Evolutionary conservation across 2,113 vertebrate species (phyloP), one percentile per base, ranked within the genome.

Genomic region (Apaloderma vittatum): DNA sequence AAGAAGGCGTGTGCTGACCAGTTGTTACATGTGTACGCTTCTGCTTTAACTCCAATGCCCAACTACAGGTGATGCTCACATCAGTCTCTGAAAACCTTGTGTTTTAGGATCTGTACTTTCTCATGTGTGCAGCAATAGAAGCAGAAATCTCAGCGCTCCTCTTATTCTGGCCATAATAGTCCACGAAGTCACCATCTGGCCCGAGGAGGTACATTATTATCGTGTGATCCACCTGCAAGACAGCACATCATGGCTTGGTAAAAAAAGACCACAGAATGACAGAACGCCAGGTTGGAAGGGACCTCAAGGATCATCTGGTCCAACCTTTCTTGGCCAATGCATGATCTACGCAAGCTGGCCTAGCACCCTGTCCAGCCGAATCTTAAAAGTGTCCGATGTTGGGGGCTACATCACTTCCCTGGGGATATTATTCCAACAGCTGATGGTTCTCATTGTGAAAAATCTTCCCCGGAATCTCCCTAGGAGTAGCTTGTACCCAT

Each of bases 131-230:
- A 22, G 99, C 99, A 76, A 99, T 97, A 5, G 98, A 98, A 67
- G 91, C 91, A 0, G 97, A 96, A 96, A 99, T 99, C 97, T 99
- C 99, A 16, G 73, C 3, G 2, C 91, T 98, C 52, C 30, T 99
- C 97, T 99, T 99, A 97, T 99, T 99, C 95, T 99, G 99, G 91
- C 99, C 99, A 48, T 98, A 99, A 96, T 99, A 99, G 72, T 99
- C 99, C 62, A 99, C 67, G 4, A 99, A 99, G 32, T 97, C 91
- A 16, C 99, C 99, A 49, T 99, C 98, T 5, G 99, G 99, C 66
- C 99, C 99, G 2, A 99, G 94, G 19, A 99, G 98, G 96, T 99
- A 99, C 99, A 99, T 99, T 80, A 99, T 99, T 94, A 99, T 99
- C 2, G 99, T 99, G 97, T 99, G 99, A 95, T 99, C 99, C 27